A percentile compares a stretch with the other conserved stretches of the same genome.
These are phyloP conservation scores for Larimichthys crocea DNA, from an alignment of 2,113 vertebrate species.

Conservation along the genomic window DNA sequence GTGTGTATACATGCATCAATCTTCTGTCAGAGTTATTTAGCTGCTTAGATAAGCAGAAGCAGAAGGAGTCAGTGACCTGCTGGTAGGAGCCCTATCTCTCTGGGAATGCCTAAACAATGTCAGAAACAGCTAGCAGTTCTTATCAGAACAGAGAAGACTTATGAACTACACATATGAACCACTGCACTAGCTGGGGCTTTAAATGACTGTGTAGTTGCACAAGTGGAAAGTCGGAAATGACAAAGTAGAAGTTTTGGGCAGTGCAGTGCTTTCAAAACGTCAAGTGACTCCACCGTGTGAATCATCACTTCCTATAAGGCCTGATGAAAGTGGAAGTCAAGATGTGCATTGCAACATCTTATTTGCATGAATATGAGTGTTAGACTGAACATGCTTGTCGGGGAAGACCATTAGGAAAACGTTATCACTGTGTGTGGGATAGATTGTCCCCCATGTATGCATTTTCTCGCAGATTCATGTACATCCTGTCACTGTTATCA, in stretches of 20 bases:
- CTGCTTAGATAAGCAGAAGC: conserved; percentile 50
- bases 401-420: not conserved
- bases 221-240: conserved; percentile 55
- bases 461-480: conserved; percentile 29
- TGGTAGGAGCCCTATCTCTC: conserved; percentile 56
- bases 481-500: conserved; percentile 32
- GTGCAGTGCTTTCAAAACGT: not conserved
- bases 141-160: conserved; percentile 36
- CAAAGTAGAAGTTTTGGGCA: conserved; percentile 19
- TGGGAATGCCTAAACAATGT: conserved; percentile 80
- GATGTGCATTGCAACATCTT: not conserved
- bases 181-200: conserved; percentile 11
- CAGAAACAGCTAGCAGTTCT: conserved; percentile 59
- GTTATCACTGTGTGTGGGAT: conserved; percentile 21
- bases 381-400: not conserved
- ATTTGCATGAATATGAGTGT: not conserved
- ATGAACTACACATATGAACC: conserved; percentile 25
- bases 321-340: conserved; percentile 8
- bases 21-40: conserved; percentile 55
- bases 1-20: conserved; percentile 12
- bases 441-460: conserved; percentile 33
- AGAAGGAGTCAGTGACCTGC: conserved; percentile 74
- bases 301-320: not conserved
- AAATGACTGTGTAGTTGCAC: not conserved
- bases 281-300: not conserved